Base-by-base conservation (phyloP, 64 coral and sea anemone genomes). In the Pocillopora damicornis region DNA sequence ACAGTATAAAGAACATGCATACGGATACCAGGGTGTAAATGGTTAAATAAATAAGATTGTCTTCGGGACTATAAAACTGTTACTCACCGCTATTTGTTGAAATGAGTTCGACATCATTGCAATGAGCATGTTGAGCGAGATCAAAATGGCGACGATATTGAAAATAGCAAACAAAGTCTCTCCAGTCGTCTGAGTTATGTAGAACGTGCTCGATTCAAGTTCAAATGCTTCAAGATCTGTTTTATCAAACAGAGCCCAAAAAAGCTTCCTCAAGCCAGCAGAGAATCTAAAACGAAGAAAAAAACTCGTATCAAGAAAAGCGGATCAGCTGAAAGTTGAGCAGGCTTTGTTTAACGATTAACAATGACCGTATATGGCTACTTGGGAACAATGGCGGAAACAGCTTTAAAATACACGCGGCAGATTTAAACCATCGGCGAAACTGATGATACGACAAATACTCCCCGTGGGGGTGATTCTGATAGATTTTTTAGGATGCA, bases 81-180 rank as follows among this genome's bases (percentile, higher is more conserved):
- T 69, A 60, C 73, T 77, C 62, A 78, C 87, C 75, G 87, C 87
- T 42, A 88, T 64, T 69, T 88, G 75, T 13, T 89, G 76, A 59
- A 79, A 79, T 2, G 76, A 89, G 87, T 89, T 89, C 22, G 87
- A 63, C 87, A 89, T 89, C 87, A 89, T 89, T 0, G 87, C 87
- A 16, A 89, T 89, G 12, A 89, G 63, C 87, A 89, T 80, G 51
- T 89, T 89, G 38, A 89, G 76, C 1, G 87, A 42, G 8, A 89
- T 72, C 87, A 89, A 80, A 68, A 89, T 89, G 37, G 87, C 76
- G 4, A 72, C 76, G 13, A 89, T 64, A 26, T 80, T 89, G 66
- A 69, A 89, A 16, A 79, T 10, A 9, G 76, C 87, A 58, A 89
- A 80, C 8, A 89, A 61, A 16, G 61, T 79, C 61, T 89, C 87